phyloP scores from a whole-genome alignment of 1,140 invertebrate species.

The Cydia pomonella region DNA sequence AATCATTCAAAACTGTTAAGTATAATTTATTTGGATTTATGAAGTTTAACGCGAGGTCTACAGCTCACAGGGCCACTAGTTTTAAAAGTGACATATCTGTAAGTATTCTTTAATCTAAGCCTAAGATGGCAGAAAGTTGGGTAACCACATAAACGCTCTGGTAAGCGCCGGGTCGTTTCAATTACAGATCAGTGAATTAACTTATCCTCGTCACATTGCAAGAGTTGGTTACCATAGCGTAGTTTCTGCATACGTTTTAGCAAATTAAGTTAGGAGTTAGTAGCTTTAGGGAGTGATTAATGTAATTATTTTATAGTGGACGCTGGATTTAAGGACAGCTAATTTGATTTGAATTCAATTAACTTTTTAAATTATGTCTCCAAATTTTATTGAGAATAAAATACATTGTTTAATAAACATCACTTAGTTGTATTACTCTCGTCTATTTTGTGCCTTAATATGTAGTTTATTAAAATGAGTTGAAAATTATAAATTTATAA shows the following conservation, averaged over 20 bases:
- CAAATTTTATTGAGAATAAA: no score
- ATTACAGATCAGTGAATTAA: constrained; percentile 30
- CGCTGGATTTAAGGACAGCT: neutral
- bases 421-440: no score
- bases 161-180: constrained; percentile 21
- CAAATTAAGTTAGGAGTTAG: neutral
- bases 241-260: neutral
- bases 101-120: neutral
- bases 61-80: no score
- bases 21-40: no score
- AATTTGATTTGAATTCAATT: neutral
- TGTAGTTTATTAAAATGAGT: no score
- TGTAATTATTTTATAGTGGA: neutral
- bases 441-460: no score
- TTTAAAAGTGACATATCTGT: neutral
- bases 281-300: neutral
- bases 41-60: no score
- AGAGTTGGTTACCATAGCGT: neutral
- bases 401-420: no score
- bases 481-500: no score
- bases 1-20: no score
- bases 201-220: neutral
- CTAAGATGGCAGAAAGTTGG: constrained; percentile 13
- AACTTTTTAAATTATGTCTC: no score
- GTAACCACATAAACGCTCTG: constrained; percentile 23